Percentiles rank a stretch among this genome's conserved stretches.
phyloP scores from a whole-genome alignment of 2,888 invertebrate genomes.

The Lithophane semibrunnea region DNA sequence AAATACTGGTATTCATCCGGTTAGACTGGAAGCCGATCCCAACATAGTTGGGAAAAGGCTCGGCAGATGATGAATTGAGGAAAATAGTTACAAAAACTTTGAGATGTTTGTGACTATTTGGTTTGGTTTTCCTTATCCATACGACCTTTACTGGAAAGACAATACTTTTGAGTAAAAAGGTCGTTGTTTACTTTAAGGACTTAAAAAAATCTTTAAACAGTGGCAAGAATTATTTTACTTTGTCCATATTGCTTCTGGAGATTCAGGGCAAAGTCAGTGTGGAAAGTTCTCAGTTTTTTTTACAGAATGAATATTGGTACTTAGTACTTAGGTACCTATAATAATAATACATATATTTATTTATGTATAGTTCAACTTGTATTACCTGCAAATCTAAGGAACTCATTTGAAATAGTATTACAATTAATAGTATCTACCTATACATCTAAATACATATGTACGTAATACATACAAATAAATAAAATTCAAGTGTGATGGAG shows the following conservation, averaged over 20 bases:
- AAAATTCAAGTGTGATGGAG: too few species aligned
- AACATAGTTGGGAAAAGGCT: too few species aligned
- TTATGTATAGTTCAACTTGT: not conserved
- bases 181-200: too few species aligned
- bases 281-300: not conserved
- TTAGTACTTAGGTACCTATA: not conserved
- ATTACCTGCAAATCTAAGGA: not conserved
- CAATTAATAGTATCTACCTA: too few species aligned
- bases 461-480: not conserved
- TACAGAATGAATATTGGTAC: not conserved
- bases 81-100: not conserved
- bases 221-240: not conserved
- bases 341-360: too few species aligned
- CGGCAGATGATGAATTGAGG: too few species aligned
- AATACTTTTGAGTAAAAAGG: not conserved
- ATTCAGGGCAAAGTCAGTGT: not conserved
- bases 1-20: too few species aligned
- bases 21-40: too few species aligned
- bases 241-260: not conserved
- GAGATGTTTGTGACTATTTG: not conserved
- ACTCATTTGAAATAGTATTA: too few species aligned
- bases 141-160: not conserved
- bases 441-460: too few species aligned
- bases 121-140: not conserved
- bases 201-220: too few species aligned